phyloP scores from a whole-genome alignment of 2,113 vertebrate genomes.

The Riparia riparia region DNA sequence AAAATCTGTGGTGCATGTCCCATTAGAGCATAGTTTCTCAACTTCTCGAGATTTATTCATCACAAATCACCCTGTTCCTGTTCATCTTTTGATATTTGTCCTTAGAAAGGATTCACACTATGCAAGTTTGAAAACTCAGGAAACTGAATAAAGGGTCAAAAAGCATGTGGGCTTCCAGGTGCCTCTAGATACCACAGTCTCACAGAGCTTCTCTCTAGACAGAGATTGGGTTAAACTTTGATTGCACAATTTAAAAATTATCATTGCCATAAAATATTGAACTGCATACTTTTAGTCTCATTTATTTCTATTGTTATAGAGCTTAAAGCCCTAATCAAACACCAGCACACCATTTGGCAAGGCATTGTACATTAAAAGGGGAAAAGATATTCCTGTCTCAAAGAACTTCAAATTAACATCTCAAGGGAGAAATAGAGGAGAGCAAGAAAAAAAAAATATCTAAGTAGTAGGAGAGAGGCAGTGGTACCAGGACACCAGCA shows the following conservation, averaged over 20 bases:
- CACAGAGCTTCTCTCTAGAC: neutral
- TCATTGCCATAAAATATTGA: neutral
- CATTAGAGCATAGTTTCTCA: conserved; percentile 10
- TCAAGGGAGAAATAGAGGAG: neutral
- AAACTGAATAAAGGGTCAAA: neutral
- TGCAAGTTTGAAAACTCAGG: neutral
- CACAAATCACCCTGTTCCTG: neutral
- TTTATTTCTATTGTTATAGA: neutral
- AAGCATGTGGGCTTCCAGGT: neutral
- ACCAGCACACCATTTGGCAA: neutral
- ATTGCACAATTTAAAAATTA: neutral
- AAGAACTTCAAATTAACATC: conserved; percentile 11
- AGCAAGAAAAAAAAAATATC: neutral
- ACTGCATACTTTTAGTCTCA: neutral
- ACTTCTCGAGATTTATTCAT: conserved; percentile 22
- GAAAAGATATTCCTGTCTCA: neutral
- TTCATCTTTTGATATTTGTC: conserved; percentile 32
- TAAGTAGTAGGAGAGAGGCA: neutral
- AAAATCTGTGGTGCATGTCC: conserved; percentile 30
- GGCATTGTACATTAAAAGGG: neutral
- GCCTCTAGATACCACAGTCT: neutral
- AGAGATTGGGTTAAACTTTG: neutral
- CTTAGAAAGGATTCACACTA: neutral
- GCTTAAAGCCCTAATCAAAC: neutral
- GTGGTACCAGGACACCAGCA: neutral